Evolutionary conservation across 2,797 vertebrate genomes (phyloP).

Genomic region (Channa striata): DNA sequence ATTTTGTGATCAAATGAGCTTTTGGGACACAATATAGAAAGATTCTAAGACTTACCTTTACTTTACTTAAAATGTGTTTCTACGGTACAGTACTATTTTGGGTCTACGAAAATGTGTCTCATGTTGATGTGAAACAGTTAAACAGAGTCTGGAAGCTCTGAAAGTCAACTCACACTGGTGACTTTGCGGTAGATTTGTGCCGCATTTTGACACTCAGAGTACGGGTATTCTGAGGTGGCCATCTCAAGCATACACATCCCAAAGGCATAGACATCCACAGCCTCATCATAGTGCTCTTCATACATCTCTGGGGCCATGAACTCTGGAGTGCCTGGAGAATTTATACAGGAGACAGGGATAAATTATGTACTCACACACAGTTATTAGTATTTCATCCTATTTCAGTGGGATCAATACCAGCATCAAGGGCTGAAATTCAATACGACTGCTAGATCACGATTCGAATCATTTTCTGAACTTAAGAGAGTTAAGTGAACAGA

Average conservation of each 20-base stretch:
- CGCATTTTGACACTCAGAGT: conserved; percentile 98
- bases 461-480: neutral
- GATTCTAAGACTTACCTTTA: no score
- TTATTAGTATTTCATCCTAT: conserved; percentile 26
- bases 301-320: conserved; percentile 99
- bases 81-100: no score
- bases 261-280: conserved; percentile 97
- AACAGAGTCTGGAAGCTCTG: neutral
- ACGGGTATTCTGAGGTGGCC: conserved; percentile 99
- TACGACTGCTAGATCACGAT: neutral
- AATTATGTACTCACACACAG: conserved; percentile 2
- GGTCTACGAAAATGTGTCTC: neutral
- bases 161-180: conserved; percentile 92
- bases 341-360: conserved; percentile 18
- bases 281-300: conserved; percentile 97
- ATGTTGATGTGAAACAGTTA: neutral
- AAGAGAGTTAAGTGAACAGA: neutral
- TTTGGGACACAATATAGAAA: no score
- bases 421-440: conserved; percentile 17
- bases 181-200: conserved; percentile 99
- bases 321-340: conserved; percentile 92
- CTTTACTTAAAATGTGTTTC: no score
- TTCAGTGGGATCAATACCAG: conserved; percentile 23
- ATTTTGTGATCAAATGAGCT: no score
- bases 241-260: conserved; percentile 99